Base-by-base conservation (phyloP, 2,797 vertebrate genomes). In the Staurois parvus region DNA sequence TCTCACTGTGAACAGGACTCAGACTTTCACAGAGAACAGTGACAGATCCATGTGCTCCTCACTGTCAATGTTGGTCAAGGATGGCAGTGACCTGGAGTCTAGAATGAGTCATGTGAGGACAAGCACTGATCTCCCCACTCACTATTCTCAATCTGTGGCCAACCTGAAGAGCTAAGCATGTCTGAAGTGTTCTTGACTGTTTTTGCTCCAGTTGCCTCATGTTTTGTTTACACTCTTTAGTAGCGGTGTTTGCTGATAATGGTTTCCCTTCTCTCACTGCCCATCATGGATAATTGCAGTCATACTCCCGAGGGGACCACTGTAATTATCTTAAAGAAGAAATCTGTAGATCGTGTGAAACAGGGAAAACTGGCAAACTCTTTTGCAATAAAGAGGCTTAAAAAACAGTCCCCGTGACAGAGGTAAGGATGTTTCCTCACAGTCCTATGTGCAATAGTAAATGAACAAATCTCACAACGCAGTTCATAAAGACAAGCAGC, bases 361-460 rank as follows among this genome's bases (percentile, higher is more conserved):
- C 30, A 56, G 10, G 29, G 68, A 70, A 73, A 79, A n/a, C 9
- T 24, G 34, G 21, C 56, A 12, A 78, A 85, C 40, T 59, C 28
- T 72, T 40, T n/a, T 79, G 52, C 45, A 84, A 84, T 84, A 66
- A 78, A 78, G 62, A 64, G 67, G 48, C 52, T 84, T 72, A 79
- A 37, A 72, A 72, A 52, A 69, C 29, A 26, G 11, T 48, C 66
- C 29, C 77, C 15, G 52, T 21, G 68, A 78, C 26, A 29, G 34
- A 42, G 40, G 29, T 21, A 24, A 62, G 77, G 32, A 67, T n/a
- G 13, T 48, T 28, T 72, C 64, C 66, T 3, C 12, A 28, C 45
- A 62, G 68, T 69, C n/a, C 62, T 28, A 66, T 29, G 10, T 66
- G 64, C 26, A 28, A 29, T 26, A 66, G 64, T 66, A 66, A 66